phyloP scores from a whole-genome alignment of 2,888 invertebrate genomes.

The Cantharis lateralis region DNA sequence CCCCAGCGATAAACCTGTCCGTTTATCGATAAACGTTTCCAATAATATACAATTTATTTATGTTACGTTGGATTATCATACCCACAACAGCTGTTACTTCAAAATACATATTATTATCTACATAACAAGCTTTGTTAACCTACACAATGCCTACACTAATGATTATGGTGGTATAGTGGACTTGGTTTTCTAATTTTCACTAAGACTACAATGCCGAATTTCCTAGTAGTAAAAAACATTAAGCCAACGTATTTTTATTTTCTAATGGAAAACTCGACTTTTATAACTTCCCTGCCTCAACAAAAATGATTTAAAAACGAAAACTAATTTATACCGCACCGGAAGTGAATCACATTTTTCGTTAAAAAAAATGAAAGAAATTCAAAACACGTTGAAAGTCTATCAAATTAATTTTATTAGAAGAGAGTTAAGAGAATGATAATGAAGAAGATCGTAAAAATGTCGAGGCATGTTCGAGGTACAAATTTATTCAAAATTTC shows the following conservation, averaged over 20 bases:
- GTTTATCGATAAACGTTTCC: background rate
- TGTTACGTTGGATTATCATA: background rate
- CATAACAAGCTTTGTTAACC: background rate
- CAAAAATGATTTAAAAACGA: background rate
- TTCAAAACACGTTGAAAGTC: background rate
- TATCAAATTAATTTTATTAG: background rate
- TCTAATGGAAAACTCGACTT: background rate
- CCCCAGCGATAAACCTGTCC: background rate
- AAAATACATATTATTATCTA: background rate
- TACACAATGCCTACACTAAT: background rate
- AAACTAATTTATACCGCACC: background rate
- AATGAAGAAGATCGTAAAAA: background rate
- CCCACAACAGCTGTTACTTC: background rate
- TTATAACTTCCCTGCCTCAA: background rate
- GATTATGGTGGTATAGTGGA: background rate
- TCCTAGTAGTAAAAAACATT: background rate
- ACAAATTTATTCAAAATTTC: conserved; percentile 5
- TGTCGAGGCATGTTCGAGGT: background rate
- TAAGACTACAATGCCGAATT: background rate
- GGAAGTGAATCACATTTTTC: background rate
- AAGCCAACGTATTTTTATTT: background rate
- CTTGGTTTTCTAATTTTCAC: background rate
- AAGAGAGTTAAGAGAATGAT: background rate
- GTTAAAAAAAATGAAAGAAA: background rate
- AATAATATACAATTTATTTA: background rate